Conservation (phyloP, 2,888 invertebrate genomes). For the Drosophila subquinaria region DNA sequence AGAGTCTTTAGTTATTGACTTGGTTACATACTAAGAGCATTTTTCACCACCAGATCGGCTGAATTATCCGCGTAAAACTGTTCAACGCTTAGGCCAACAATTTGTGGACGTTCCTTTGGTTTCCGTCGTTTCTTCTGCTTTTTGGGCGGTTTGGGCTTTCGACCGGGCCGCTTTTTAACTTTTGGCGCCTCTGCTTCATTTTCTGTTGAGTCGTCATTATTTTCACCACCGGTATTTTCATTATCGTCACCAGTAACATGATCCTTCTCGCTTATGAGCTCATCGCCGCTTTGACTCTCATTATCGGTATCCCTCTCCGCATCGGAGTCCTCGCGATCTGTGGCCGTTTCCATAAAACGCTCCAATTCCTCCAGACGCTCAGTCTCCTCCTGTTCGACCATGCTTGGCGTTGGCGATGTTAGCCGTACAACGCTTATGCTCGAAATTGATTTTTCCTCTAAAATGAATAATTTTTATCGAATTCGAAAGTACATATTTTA, state of each 20-base stretch:
- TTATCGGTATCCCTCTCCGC: slow-evolving; percentile 86
- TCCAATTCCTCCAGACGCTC: slow-evolving; percentile 73
- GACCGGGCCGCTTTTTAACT: slow-evolving; percentile 75
- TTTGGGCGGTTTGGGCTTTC: slow-evolving; percentile 67
- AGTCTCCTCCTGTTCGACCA: slow-evolving; percentile 83
- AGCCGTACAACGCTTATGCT: slow-evolving; percentile 88
- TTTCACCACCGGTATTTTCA: slow-evolving; percentile 63
- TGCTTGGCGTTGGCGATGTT: slow-evolving; percentile 86
- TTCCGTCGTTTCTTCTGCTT: slow-evolving; percentile 61
- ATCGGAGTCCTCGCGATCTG: slow-evolving; percentile 83
- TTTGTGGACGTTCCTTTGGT: slow-evolving; percentile 85
- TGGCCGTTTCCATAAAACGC: slow-evolving; percentile 49
- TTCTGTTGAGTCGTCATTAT: slow-evolving; percentile 65
- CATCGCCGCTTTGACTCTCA: slow-evolving; percentile 63
- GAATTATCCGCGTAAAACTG: slow-evolving; percentile 88
- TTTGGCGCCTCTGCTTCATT: slow-evolving; percentile 87
- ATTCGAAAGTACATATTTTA: background rate
- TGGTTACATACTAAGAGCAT: slow-evolving; percentile 84
- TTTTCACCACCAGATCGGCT: slow-evolving; percentile 85
- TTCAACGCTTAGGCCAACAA: slow-evolving; percentile 89
- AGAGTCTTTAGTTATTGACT: background rate
- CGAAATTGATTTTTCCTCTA: slow-evolving; percentile 87
- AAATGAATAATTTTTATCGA: slow-evolving; percentile 30
- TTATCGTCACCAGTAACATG: slow-evolving; percentile 67
- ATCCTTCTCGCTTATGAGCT: slow-evolving; percentile 59